phyloP scores from a whole-genome alignment of 1,140 invertebrate species.

The Macrosteles quadrilineatus region DNA sequence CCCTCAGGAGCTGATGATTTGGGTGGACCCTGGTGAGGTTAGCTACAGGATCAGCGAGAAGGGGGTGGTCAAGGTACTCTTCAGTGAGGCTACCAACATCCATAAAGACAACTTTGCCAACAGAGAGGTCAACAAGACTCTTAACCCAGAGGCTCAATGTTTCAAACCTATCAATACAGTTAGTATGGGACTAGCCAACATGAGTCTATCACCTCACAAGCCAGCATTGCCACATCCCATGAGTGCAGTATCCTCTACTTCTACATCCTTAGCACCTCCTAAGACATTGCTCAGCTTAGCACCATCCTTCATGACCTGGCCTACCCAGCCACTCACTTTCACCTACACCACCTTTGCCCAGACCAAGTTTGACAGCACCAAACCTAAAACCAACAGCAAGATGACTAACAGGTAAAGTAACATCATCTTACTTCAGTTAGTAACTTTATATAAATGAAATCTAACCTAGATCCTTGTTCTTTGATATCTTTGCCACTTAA shows the following conservation, averaged over 20 bases:
- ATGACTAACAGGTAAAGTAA: slow-evolving; percentile 80
- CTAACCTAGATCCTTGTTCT: too few relatives aligned
- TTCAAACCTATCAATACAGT: slow-evolving; percentile 88
- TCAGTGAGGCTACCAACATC: too few relatives aligned
- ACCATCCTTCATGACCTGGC: slow-evolving; percentile 64
- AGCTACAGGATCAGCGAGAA: slow-evolving; percentile 92
- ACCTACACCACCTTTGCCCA: slow-evolving; percentile 97
- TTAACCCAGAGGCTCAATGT: too few relatives aligned
- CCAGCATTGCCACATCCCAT: slow-evolving; percentile 25
- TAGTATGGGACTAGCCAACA: slow-evolving; percentile 62
- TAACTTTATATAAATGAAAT: too few relatives aligned
- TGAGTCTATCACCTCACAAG: slow-evolving; percentile 60
- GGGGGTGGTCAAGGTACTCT: slow-evolving; percentile 83
- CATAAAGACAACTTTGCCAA: too few relatives aligned
- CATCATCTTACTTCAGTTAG: neutral
- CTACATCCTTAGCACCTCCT: slow-evolving; percentile 30
- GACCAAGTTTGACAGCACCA: slow-evolving; percentile 98
- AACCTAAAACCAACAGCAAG: slow-evolving; percentile 94
- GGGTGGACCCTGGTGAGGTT: too few relatives aligned
- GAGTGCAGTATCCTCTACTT: slow-evolving; percentile 29
- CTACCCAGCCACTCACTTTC: slow-evolving; percentile 81
- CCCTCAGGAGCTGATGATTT: too few relatives aligned
- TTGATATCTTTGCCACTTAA: too few relatives aligned
- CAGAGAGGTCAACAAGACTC: too few relatives aligned
- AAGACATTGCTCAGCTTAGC: slow-evolving; percentile 33